These are phyloP conservation scores for Pheucticus melanocephalus DNA, from an alignment of 2,113 vertebrate species.

Conservation along the genomic window DNA sequence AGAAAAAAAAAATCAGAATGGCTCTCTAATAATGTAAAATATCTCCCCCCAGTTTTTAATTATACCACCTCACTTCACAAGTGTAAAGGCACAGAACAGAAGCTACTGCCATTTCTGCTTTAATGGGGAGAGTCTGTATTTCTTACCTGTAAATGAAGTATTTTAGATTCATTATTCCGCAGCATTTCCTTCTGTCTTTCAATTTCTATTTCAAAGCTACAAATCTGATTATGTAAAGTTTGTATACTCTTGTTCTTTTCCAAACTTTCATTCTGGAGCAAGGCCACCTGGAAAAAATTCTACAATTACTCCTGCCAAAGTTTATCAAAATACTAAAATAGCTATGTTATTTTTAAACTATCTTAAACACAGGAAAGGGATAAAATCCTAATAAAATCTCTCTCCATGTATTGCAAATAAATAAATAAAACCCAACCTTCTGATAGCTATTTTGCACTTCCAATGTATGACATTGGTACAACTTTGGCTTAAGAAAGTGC, in stretches of 20 bases:
- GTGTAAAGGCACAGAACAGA: background rate
- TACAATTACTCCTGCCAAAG: constrained; percentile 54
- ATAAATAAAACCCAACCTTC: background rate
- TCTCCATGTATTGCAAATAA: background rate
- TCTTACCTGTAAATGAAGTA: constrained; percentile 81
- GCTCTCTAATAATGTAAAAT: background rate
- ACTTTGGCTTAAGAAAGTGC: background rate
- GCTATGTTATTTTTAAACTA: constrained; percentile 4
- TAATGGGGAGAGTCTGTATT: background rate
- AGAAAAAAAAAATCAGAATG: background rate
- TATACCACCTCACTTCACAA: background rate
- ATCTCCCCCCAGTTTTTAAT: background rate
- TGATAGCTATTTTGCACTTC: background rate
- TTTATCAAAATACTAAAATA: constrained; percentile 39
- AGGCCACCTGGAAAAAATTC: constrained; percentile 74
- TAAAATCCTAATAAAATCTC: constrained; percentile 1
- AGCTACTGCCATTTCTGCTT: background rate
- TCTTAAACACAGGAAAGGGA: constrained; percentile 1
- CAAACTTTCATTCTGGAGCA: constrained; percentile 82
- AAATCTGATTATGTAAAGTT: constrained; percentile 82
- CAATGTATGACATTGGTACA: background rate
- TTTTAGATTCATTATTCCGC: constrained; percentile 82
- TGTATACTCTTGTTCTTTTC: constrained; percentile 86
- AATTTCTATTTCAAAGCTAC: constrained; percentile 82
- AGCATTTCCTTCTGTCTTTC: constrained; percentile 83